Evolutionary conservation across 2,888 invertebrate species (phyloP), one percentile per base, ranked within the genome.

Genomic region (Caenorhabditis uteleia): DNA sequence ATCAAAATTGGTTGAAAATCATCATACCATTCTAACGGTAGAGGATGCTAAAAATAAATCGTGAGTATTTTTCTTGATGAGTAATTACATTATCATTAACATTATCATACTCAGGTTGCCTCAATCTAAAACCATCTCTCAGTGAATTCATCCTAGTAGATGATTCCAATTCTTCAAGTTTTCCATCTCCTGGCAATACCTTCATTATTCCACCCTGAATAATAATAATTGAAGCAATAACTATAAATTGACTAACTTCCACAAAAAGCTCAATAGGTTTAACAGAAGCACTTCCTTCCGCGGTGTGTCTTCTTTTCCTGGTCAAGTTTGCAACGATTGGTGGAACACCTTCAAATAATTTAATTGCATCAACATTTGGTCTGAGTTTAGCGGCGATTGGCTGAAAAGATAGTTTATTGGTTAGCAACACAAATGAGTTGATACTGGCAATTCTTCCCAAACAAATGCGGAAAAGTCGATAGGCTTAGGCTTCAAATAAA

Each of bases 1-100:
- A 83, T 57, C 47, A 83, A 44, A 6, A 83, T 47, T 4, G 79
- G 78, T 55, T 83, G 79, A 51, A 77, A 74, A 7, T 80, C 78
- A 20, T 68, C 74, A 45, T 79, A 78, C 81, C 80, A 81, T 34
- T 75, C 77, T 1, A 82, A 56, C 0, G 82, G 76, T 38, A 57
- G 58, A 7, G 68, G 62, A 16, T 33, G 46, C 70, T 66, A 26
- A 20, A 39, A 29, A 14, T 26, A 6, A 2, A 29, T 40, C 18
- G 31, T 34, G 14, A 14, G 48, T 38, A 6, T n/a, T 34, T 33
- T 26, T 34, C 16, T 34, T 34, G 34, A 25, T 16, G 14, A 40
- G 25, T 3, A 16, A 18, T 31, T 43, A 66, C 67, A 40, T 29
- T 55, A 2, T 64, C 50, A 46, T 70, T 68, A 18, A 70, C 31